These are phyloP conservation scores for Dendrocincla fuliginosa DNA, from an alignment of 2,797 vertebrate species.

Conservation along the genomic window DNA sequence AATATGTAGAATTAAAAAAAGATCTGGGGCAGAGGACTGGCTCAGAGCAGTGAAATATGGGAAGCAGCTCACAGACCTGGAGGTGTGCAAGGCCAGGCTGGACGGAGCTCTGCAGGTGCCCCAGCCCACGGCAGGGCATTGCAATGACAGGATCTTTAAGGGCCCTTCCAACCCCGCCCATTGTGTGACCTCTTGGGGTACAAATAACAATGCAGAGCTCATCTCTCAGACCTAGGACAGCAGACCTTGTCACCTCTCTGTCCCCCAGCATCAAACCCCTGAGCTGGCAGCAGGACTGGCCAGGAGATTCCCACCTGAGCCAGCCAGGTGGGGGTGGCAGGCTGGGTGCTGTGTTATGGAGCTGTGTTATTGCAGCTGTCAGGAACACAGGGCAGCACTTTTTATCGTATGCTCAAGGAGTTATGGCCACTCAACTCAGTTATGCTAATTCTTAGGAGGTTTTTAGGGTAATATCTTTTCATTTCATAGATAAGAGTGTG, in stretches of 20 bases:
- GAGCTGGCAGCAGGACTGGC: background rate
- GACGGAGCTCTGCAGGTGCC: background rate
- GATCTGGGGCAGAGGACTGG: background rate
- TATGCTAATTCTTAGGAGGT: background rate
- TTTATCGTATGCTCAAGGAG: background rate
- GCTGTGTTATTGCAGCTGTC: background rate
- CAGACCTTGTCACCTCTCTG: background rate
- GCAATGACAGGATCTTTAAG: background rate
- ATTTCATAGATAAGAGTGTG: background rate
- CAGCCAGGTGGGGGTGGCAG: background rate
- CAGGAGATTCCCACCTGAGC: background rate
- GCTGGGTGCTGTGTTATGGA: background rate
- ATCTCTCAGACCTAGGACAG: background rate
- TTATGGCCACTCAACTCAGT: background rate
- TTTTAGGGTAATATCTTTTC: background rate
- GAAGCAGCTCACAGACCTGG: background rate
- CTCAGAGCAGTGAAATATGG: background rate
- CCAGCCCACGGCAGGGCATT: background rate
- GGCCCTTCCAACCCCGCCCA: background rate
- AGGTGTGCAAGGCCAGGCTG: background rate
- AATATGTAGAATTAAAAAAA: background rate
- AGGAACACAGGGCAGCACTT: background rate
- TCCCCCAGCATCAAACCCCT: background rate
- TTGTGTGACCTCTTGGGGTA: background rate
- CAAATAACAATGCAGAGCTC: background rate